Evolutionary conservation across 2,113 vertebrate species (phyloP).

Genomic region (Petroica traversi): DNA sequence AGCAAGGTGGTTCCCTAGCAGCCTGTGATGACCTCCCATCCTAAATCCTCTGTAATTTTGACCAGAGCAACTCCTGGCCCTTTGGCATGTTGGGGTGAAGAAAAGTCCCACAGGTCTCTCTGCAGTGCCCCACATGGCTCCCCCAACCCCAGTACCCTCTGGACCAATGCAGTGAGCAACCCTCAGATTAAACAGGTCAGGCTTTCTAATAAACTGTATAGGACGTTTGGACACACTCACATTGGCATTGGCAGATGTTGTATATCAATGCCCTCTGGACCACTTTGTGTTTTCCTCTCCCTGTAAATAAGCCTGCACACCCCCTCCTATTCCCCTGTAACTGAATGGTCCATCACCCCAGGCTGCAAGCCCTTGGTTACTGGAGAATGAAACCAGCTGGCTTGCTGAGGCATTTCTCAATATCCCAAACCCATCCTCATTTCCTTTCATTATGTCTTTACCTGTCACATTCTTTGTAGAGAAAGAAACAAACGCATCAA

Average conservation of each 20-base stretch:
- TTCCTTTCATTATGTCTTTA: not conserved
- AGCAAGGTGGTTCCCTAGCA: not conserved
- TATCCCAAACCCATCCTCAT: not conserved
- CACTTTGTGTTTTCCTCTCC: not conserved
- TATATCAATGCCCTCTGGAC: not conserved
- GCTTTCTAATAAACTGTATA: not conserved
- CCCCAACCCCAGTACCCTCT: fast-evolving
- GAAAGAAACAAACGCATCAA: slow-evolving; percentile 5
- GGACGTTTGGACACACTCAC: not conserved
- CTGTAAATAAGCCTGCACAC: not conserved
- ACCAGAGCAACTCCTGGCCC: not conserved
- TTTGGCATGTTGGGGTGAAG: not conserved
- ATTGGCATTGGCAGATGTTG: not conserved
- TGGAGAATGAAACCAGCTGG: not conserved
- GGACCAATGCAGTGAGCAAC: not conserved
- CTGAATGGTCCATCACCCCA: not conserved
- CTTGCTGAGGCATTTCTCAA: not conserved
- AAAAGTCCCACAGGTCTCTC: not conserved
- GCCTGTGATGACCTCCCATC: not conserved
- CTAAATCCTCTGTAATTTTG: not conserved
- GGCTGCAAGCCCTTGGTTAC: not conserved
- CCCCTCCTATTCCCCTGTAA: not conserved
- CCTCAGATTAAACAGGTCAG: not conserved
- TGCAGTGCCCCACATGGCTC: not conserved
- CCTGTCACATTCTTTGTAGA: not conserved